Conservation (phyloP, 2,888 invertebrate species). For the Junonia oenone region DNA sequence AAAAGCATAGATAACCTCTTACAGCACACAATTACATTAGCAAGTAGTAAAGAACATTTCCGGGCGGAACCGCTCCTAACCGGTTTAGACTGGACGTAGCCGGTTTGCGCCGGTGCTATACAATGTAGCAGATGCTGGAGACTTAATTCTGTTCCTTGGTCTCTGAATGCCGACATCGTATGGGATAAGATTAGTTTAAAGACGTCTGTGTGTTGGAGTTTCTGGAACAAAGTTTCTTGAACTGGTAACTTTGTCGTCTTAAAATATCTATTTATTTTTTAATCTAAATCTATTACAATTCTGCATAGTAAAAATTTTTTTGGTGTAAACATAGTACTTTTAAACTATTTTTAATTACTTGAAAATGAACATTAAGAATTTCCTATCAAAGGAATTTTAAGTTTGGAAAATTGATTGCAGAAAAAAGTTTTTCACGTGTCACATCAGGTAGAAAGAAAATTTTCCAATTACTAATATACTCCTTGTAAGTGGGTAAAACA, state of each 20-base stretch:
- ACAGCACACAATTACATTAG: slow-evolving; percentile 65
- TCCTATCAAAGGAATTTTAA: too few relatives aligned
- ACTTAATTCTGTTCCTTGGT: slow-evolving; percentile 36
- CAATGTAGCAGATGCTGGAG: slow-evolving; percentile 28
- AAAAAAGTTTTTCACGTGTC: too few relatives aligned
- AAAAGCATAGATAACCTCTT: slow-evolving; percentile 36
- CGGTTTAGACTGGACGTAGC: slow-evolving; percentile 47
- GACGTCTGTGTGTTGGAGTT: slow-evolving; percentile 1
- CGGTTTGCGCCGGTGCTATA: slow-evolving; percentile 24
- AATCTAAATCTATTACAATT: background rate
- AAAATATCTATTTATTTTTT: background rate
- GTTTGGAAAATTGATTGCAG: too few relatives aligned
- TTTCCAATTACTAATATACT: too few relatives aligned
- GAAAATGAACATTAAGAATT: too few relatives aligned
- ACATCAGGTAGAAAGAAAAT: too few relatives aligned
- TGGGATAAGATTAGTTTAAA: slow-evolving; percentile 24
- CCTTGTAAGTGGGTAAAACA: too few relatives aligned
- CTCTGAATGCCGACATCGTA: slow-evolving; percentile 30
- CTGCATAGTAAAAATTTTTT: too few relatives aligned
- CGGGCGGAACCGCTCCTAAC: slow-evolving; percentile 56
- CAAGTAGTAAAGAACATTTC: slow-evolving; percentile 61
- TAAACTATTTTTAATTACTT: too few relatives aligned
- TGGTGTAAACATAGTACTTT: too few relatives aligned
- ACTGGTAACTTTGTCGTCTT: background rate
- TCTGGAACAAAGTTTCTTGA: background rate